These are phyloP conservation scores for Ennomos fuscantarius DNA, from an alignment of 2,888 invertebrate species.

Conservation along the genomic window DNA sequence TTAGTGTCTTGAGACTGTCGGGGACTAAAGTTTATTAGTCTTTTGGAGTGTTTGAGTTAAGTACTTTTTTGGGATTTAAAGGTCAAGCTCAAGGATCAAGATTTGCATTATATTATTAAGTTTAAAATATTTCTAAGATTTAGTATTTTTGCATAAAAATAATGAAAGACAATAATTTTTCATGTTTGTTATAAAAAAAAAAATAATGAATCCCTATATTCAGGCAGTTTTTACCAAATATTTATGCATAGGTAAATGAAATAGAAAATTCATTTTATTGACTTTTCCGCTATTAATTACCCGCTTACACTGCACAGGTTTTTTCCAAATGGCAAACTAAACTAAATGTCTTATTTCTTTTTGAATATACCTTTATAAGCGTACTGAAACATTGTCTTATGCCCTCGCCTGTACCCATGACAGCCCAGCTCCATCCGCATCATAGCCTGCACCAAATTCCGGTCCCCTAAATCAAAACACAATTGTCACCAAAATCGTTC, in stretches of 20 bases:
- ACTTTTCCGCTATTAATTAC: no score
- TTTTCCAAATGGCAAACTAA: no score
- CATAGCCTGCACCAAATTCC: constrained; percentile 47
- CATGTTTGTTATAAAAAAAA: no score
- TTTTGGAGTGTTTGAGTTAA: constrained; percentile 30
- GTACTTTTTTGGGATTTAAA: background rate
- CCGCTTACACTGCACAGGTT: background rate
- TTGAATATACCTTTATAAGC: no score
- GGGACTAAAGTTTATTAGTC: constrained; percentile 37
- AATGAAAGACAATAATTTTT: no score
- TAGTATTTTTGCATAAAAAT: no score
- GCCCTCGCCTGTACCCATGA: constrained; percentile 32
- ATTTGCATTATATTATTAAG: background rate
- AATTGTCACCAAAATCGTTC: constrained; percentile 68
- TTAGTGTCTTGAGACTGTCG: constrained; percentile 35
- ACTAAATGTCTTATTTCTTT: no score
- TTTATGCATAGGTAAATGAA: no score
- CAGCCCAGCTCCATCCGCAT: constrained; percentile 33
- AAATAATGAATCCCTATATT: no score
- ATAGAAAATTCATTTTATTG: no score
- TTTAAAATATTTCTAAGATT: no score
- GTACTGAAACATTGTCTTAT: background rate
- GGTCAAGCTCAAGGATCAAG: background rate
- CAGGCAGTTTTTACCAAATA: no score
- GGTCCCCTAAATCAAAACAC: constrained; percentile 74